A percentile compares a stretch with the other conserved stretches of the same genome.
phyloP scores from a whole-genome alignment of 2,888 invertebrate genomes.

The Nebria salina region DNA sequence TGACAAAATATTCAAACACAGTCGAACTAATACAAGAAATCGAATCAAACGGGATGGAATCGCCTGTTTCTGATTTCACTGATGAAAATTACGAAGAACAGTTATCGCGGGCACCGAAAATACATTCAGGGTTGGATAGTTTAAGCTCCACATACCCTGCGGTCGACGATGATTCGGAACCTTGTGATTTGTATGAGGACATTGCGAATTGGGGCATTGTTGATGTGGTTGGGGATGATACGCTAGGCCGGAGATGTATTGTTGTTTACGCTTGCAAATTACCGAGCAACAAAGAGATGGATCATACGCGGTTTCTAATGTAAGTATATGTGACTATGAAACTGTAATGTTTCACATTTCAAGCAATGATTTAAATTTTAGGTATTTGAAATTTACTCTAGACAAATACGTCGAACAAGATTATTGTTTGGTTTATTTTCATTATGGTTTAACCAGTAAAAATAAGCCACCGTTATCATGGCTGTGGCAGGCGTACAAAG shows the following conservation, averaged over 20 bases:
- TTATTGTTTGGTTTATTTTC: constrained; percentile 97
- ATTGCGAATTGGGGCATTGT: constrained; percentile 81
- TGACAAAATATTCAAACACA: constrained; percentile 36
- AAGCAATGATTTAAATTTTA: constrained; percentile 56
- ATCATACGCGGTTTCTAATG: constrained; percentile 76
- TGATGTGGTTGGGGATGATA: constrained; percentile 85
- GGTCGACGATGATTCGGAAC: constrained; percentile 71
- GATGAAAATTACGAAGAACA: constrained; percentile 93
- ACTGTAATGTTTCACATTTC: too few species aligned
- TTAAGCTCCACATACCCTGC: constrained; percentile 60
- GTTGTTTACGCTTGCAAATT: constrained; percentile 94
- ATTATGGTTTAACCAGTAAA: constrained; percentile 93
- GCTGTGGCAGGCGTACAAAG: constrained; percentile 96
- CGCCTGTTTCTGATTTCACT: constrained; percentile 85
- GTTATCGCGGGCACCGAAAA: constrained; percentile 73
- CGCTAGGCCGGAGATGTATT: constrained; percentile 91
- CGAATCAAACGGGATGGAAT: constrained; percentile 65
- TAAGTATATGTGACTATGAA: constrained; percentile 56
- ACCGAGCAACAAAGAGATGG: constrained; percentile 61
- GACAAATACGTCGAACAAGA: constrained; percentile 99
- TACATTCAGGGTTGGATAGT: constrained; percentile 61
- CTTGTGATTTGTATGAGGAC: constrained; percentile 63
- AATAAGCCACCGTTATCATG: constrained; percentile 96
- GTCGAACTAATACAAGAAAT: constrained; percentile 59
- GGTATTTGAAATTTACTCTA: constrained; percentile 92